phyloP scores from a whole-genome alignment of 1,140 invertebrate genomes.

The Paralvinella palmiformis region DNA sequence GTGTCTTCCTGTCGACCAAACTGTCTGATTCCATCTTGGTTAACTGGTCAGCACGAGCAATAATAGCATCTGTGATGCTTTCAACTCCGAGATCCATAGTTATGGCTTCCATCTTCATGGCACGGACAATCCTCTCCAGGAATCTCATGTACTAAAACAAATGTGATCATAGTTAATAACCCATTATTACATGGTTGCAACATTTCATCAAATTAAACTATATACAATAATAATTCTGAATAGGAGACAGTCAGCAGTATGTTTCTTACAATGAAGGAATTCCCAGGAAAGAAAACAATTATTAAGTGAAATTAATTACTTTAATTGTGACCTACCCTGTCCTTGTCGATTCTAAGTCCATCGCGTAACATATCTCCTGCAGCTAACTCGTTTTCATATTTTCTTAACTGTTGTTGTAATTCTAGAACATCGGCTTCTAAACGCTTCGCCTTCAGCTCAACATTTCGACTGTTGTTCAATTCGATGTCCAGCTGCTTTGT shows the following conservation, averaged over 20 bases:
- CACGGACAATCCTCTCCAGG: conserved; percentile 38
- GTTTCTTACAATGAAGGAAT: neutral
- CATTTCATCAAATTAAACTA: too few species aligned
- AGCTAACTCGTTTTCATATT: conserved; percentile 41
- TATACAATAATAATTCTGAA: neutral
- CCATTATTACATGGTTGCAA: too few species aligned
- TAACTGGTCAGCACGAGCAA: conserved; percentile 45
- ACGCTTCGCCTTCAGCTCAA: conserved; percentile 31
- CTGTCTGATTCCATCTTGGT: conserved; percentile 42
- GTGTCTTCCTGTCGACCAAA: conserved; percentile 42
- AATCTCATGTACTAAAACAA: conserved; percentile 37
- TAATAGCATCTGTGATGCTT: conserved; percentile 41
- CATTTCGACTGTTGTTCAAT: conserved; percentile 33
- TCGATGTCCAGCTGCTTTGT: conserved; percentile 43
- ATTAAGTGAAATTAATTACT: too few species aligned
- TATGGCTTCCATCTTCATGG: conserved; percentile 48
- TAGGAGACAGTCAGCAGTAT: neutral
- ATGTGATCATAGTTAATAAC: too few species aligned
- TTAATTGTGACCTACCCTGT: conserved; percentile 41
- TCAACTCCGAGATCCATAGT: conserved; percentile 47
- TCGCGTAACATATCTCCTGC: conserved; percentile 45
- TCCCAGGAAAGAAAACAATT: neutral
- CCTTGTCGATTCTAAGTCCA: conserved; percentile 43
- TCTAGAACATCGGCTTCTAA: conserved; percentile 36
- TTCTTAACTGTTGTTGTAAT: conserved; percentile 33